Evolutionary conservation across 2,797 vertebrate species (phyloP).

Genomic region (Dicrostonyx torquatus): DNA sequence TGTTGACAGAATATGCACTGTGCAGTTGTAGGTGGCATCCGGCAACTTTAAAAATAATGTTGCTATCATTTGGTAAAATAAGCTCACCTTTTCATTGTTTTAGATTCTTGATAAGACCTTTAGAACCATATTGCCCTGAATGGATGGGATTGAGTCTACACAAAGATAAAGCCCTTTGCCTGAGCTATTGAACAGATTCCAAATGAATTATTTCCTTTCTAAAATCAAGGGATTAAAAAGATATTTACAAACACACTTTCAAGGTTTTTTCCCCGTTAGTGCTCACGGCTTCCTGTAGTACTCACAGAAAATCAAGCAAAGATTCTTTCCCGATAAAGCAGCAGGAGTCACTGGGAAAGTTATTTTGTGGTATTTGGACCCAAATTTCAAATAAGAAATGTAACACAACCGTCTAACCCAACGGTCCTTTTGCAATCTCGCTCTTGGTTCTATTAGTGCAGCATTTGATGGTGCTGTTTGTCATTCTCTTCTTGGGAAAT

Average conservation of each 20-base stretch:
- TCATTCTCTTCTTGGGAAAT: not conserved
- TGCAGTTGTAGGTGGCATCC: not conserved
- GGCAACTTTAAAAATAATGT: not conserved
- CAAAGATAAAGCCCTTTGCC: too few relatives aligned
- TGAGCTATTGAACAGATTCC: too few relatives aligned
- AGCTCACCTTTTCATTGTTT: not conserved
- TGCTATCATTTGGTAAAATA: conserved; percentile 35
- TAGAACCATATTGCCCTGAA: too few relatives aligned
- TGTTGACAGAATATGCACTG: not conserved
- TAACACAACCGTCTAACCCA: not conserved
- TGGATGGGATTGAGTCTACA: too few relatives aligned
- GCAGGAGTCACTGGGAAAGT: not conserved
- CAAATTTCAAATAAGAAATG: conserved; percentile 48
- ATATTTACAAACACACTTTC: too few relatives aligned
- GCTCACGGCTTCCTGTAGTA: not conserved
- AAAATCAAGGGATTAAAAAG: too few relatives aligned
- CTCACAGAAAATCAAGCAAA: conserved; percentile 21
- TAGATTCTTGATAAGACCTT: too few relatives aligned
- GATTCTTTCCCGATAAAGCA: not conserved
- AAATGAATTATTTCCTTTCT: too few relatives aligned
- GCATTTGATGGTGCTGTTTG: not conserved
- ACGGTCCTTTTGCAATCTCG: not conserved
- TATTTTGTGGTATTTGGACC: conserved; percentile 30
- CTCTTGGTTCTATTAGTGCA: not conserved
- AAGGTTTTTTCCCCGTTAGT: not conserved